Conservation (phyloP, 2,888 invertebrate genomes). For the Habrosyne pyritoides region DNA sequence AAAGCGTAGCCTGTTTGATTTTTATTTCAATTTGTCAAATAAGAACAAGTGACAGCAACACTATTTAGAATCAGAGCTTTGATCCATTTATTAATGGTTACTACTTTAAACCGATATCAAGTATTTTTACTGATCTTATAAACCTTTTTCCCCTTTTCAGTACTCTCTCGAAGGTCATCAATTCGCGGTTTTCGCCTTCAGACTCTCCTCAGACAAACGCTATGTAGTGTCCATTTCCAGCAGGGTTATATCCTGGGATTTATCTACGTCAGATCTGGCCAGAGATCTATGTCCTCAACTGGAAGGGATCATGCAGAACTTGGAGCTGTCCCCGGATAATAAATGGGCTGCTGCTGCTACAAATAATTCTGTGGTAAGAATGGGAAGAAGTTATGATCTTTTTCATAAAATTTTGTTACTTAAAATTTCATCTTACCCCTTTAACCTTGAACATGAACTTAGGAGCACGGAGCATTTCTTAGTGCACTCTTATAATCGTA, state of each 20-base stretch:
- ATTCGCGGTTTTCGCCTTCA: constrained; percentile 97
- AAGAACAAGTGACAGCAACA: no score
- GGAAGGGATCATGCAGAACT: constrained; percentile 97
- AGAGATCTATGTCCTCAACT: constrained; percentile 95
- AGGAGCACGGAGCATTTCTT: no score
- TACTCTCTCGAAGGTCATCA: constrained; percentile 99
- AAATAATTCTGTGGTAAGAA: constrained; percentile 93
- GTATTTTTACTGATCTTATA: no score
- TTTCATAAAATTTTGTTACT: no score
- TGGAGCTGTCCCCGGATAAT: constrained; percentile 96
- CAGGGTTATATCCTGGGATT: constrained; percentile 98
- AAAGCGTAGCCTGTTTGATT: no score
- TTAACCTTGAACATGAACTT: no score
- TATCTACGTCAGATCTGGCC: constrained; percentile 97
- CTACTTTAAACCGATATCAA: no score
- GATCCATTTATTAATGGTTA: no score
- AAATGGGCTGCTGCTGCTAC: constrained; percentile 98
- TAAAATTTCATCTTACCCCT: no score
- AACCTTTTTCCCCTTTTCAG: constrained; percentile 77
- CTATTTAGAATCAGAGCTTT: no score
- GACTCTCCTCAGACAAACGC: constrained; percentile 93
- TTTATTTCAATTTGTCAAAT: no score
- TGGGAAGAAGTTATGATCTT: not conserved
- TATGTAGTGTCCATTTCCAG: constrained; percentile 98
- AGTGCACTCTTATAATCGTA: not conserved